Base-by-base conservation (phyloP, 1,140 invertebrate species). In the Calephelis nemesis region DNA sequence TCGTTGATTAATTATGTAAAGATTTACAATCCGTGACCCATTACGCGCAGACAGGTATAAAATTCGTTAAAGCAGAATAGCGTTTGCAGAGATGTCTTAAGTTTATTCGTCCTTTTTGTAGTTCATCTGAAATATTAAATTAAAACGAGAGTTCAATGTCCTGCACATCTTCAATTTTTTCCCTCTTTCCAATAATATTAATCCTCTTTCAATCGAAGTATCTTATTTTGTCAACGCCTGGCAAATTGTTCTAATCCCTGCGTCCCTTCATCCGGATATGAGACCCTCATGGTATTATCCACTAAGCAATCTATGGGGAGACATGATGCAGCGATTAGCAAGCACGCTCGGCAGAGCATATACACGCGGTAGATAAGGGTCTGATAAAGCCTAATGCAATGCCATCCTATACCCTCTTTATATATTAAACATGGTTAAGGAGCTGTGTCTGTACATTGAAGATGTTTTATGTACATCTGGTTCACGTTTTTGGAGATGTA, bases 171-270 rank as follows among this genome's bases (percentile, higher is more conserved):
- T 60, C 11, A 60, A 4, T 12, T 39, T 60, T 60, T 60, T 60
- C 12, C 54, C 54, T 60, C 12, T 39, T 12, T n/a, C 30, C 50
- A 42, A 64, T 47, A 9, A 64, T 47, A 58, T 47, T 67, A 45
- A 67, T 60, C 52, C 52, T 67, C 65, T 67, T 47, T 45, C 40
- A 67, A 67, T 67, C 65, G 54, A 67, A 30, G 40, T 58, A 81
- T 80, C 80, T 83, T 79, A 81, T 79, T 84, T 83, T 76, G 77
- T 73, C 77, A 76, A 77, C 73, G 75, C 73, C 76, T 81, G 77
- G 82, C 84, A 83, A 86, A 88, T 88, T 88, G 78, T 71, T 76
- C 72, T 78, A 84, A 83, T 85, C 74, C 71, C 66, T 67, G 68
- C 58, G 60, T 74, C 77, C 79, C 78, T 81, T 68, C 77, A 77